phyloP scores from a whole-genome alignment of 1,140 invertebrate genomes.

The Drosophila varians region DNA sequence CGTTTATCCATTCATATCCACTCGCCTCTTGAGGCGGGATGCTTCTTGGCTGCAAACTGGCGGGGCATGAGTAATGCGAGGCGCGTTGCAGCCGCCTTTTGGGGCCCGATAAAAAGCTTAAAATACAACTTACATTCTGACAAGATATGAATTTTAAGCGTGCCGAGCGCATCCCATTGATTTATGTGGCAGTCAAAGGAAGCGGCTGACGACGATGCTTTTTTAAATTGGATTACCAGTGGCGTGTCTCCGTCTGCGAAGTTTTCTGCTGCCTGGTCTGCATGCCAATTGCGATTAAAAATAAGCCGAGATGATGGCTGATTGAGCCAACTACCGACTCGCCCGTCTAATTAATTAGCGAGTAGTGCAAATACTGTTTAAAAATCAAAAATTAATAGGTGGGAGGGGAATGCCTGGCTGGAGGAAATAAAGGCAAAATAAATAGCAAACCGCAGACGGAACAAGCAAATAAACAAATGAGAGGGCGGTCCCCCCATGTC shows the following conservation, averaged over 20 bases:
- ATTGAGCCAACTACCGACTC: conserved; percentile 30
- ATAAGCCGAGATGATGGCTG: conserved; percentile 38
- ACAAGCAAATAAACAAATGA: conserved; percentile 57
- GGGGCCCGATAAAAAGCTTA: conserved; percentile 76
- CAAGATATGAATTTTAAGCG: conserved; percentile 80
- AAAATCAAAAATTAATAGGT: conserved; percentile 7
- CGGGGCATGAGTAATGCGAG: conserved; percentile 66
- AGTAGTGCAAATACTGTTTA: conserved; percentile 41
- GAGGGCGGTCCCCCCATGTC: conserved; percentile 14
- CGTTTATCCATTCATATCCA: conserved; percentile 49
- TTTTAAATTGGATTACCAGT: conserved; percentile 78
- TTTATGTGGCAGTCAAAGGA: conserved; percentile 59
- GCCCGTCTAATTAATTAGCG: conserved; percentile 62
- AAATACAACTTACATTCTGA: conserved; percentile 78
- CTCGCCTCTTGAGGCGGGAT: conserved; percentile 9
- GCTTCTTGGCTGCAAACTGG: conserved; percentile 28
- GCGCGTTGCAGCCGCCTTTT: conserved; percentile 68
- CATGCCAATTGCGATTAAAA: conserved; percentile 63
- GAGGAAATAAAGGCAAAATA: not conserved
- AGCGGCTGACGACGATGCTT: conserved; percentile 49
- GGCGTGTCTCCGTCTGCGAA: conserved; percentile 18
- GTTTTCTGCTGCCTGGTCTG: conserved; percentile 42
- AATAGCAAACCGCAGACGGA: conserved; percentile 43
- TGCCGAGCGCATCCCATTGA: conserved; percentile 49
- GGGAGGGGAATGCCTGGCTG: not conserved